Base-by-base conservation (phyloP, 2,888 invertebrate genomes). In the Thysanoteuthis rhombus region DNA sequence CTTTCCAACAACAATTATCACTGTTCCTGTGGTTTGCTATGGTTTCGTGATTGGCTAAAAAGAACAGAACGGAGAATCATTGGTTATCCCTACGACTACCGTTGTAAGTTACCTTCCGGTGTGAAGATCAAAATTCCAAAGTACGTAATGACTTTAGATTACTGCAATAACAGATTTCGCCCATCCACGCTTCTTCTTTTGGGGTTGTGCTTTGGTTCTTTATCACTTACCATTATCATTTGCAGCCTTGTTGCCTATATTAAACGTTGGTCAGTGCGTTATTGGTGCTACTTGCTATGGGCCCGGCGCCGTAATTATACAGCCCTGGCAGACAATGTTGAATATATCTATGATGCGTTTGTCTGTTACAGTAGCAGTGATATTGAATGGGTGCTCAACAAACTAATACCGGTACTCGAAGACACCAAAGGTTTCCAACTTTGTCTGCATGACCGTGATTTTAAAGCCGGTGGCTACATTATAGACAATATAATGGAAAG, bases 361-460 rank as follows among this genome's bases (percentile, higher is more conserved):
- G 98, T 98, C 0, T 98, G 98, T 0, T 98, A 98, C 95, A 98
- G 98, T 95, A 98, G 98, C 93, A 97, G 97, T 89, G 98, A 98
- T 95, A 97, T 98, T 0, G 96, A 97, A 0, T 98, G 98, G 98
- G 98, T 98, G 4, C 96, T 98, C 93, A 97, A 98, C 45, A 97
- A 98, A 28, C 97, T 98, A 0, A 96, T 98, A n/a, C 98, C 98
- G 0, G 97, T 98, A 93, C 97, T 98, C 22, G 98, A 98, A 96
- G 97, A 96, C 0, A 97, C 97, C 28, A 94, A 94, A 97, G 91
- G 93, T 3, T 92, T 95, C 5, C 90, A 93, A 39, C 89, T 98
- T 0, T 98, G 98, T 95, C 97, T 98, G 10, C 98, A 98, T 94
- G 98, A 98, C 96, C 97, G 98, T 91, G 98, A 98, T 95, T 98